A percentile compares a stretch with the other conserved stretches of the same genome.
Conservation (phyloP, 2,797 vertebrate species). For the Spinibarbus caldwelli region DNA sequence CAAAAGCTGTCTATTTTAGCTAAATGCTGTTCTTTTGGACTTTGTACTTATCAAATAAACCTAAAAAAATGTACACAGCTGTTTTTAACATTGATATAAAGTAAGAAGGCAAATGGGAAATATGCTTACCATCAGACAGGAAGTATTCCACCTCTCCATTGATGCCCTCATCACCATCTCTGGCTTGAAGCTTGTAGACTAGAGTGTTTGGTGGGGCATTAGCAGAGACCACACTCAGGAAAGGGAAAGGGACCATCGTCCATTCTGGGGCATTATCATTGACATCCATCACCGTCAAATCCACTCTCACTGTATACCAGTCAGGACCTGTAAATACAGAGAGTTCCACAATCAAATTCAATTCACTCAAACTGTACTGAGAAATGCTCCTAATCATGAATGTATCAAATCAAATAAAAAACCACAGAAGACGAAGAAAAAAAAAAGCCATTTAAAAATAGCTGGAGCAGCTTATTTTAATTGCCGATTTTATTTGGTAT, state of each 20-base stretch:
- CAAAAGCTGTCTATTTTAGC: neutral
- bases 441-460: neutral
- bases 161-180: conserved; percentile 85
- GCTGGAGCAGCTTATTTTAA: neutral
- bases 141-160: conserved; percentile 88
- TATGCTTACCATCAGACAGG: conserved; percentile 83
- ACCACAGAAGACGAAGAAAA: neutral
- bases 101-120: neutral
- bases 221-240: conserved; percentile 82
- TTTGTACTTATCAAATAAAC: neutral
- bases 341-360: neutral
- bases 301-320: conserved; percentile 83
- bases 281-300: conserved; percentile 83
- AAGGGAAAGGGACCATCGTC: conserved; percentile 85
- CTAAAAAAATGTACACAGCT: neutral
- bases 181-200: conserved; percentile 84
- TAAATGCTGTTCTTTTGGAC: neutral
- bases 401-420: neutral
- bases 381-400: neutral
- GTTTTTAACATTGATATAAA: neutral
- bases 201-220: conserved; percentile 73
- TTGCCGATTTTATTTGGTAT: neutral
- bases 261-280: conserved; percentile 87
- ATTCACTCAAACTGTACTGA: neutral
- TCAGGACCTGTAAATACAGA: conserved; percentile 76